phyloP scores from a whole-genome alignment of 1,140 invertebrate species.

The Latrodectus geometricus region DNA sequence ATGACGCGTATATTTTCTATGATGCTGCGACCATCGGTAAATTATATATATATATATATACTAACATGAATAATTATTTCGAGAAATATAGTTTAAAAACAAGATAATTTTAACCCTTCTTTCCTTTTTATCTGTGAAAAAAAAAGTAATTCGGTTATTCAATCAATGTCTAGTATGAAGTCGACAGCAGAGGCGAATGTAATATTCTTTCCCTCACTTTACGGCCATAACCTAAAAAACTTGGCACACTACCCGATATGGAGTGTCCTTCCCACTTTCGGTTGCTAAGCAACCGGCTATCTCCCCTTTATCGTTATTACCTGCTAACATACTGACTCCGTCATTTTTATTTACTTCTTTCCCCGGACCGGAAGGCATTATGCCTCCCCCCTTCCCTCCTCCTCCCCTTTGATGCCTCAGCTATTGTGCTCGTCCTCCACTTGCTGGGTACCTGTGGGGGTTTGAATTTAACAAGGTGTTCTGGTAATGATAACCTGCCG shows the following conservation, averaged over 20 bases:
- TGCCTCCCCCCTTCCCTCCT: constrained; percentile 1
- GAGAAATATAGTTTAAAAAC: no score
- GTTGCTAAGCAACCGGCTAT: constrained; percentile 39
- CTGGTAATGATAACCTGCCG: not conserved
- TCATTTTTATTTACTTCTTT: constrained; percentile 48
- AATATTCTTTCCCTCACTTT: not conserved
- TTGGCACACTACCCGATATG: constrained; percentile 39
- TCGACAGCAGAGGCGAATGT: no score
- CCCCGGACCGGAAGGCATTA: constrained; percentile 31
- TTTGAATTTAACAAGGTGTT: not conserved
- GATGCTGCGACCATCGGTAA: no score
- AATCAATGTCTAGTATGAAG: no score
- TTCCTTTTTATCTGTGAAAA: no score
- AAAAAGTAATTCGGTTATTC: no score
- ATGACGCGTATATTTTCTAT: no score
- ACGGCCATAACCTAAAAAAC: constrained; percentile 41
- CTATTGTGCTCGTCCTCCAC: not conserved
- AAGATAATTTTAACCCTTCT: no score
- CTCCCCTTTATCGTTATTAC: constrained; percentile 6
- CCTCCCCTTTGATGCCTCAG: not conserved
- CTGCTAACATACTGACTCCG: constrained; percentile 12
- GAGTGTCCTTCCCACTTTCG: constrained; percentile 15
- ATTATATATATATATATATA: no score
- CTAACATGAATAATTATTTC: no score
- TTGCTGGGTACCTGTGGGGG: not conserved